phyloP scores from a whole-genome alignment of 2,113 vertebrate genomes.

The Dasyurus viverrinus region DNA sequence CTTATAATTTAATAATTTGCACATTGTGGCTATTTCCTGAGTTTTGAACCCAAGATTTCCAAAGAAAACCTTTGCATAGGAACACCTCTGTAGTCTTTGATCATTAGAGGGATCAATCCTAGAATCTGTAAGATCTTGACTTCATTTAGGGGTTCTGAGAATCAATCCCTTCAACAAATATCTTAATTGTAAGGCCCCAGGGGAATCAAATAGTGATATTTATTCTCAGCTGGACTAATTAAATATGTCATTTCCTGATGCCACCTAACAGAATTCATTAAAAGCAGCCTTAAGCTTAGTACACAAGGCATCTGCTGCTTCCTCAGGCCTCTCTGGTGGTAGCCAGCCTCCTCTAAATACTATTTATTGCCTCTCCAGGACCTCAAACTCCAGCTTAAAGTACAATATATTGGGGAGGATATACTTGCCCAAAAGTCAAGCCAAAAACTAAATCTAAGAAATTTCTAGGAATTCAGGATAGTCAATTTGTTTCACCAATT shows the following conservation, averaged over 20 bases:
- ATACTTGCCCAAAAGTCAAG: not conserved
- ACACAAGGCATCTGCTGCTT: not conserved
- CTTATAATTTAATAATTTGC: not conserved
- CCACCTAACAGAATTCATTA: not conserved
- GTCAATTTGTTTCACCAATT: not conserved
- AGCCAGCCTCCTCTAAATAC: not conserved
- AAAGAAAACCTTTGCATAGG: not conserved
- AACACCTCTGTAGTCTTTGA: not conserved
- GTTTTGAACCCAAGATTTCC: not conserved
- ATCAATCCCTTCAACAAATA: not conserved
- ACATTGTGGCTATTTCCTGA: not conserved
- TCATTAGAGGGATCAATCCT: not conserved
- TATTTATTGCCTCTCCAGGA: not conserved
- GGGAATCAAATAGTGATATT: not conserved
- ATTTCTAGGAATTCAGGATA: not conserved
- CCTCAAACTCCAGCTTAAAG: not conserved
- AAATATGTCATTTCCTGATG: not conserved
- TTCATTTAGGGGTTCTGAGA: not conserved
- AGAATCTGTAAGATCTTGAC: not conserved
- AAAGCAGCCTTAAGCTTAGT: not conserved
- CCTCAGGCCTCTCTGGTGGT: not conserved
- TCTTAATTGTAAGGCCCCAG: not conserved
- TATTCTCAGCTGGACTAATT: not conserved
- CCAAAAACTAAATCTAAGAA: not conserved
- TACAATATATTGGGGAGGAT: not conserved